These are phyloP conservation scores for Anoplius nigerrimus DNA, from an alignment of 2,888 invertebrate genomes.

Conservation along the genomic window DNA sequence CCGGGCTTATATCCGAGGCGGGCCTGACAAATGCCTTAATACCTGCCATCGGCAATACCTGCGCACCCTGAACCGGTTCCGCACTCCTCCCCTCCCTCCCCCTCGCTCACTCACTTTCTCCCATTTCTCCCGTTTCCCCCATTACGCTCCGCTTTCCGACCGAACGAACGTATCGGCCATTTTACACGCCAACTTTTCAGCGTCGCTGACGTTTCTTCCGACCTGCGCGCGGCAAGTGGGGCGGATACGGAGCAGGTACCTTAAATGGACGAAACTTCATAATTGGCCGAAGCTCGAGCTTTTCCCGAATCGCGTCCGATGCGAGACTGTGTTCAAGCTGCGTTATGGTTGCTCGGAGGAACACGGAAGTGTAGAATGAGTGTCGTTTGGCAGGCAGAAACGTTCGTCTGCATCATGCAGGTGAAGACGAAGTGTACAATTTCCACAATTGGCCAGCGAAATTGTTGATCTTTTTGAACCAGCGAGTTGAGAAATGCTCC, in stretches of 20 bases:
- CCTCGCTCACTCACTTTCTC: not conserved
- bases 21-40: slow-evolving; percentile 73
- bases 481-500: too few species aligned
- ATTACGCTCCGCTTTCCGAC: slow-evolving; percentile 10
- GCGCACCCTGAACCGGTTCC: slow-evolving; percentile 16
- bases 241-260: not conserved
- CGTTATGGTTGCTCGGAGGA: too few species aligned
- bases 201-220: not conserved
- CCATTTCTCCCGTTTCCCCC: not conserved
- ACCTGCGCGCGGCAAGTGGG: not conserved
- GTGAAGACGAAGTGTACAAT: too few species aligned
- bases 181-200: not conserved
- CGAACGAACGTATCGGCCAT: not conserved
- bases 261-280: slow-evolving; percentile 34
- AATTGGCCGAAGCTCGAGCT: slow-evolving; percentile 30
- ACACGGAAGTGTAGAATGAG: too few species aligned
- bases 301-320: not conserved
- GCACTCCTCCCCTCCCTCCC: not conserved
- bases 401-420: too few species aligned
- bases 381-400: too few species aligned
- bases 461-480: too few species aligned
- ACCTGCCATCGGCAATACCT: slow-evolving; percentile 69
- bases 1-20: slow-evolving; percentile 63
- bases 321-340: not conserved
- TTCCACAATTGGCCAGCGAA: too few species aligned